These are phyloP conservation scores for Pogoniulus pusillus DNA, from an alignment of 2,797 vertebrate species.

Conservation along the genomic window DNA sequence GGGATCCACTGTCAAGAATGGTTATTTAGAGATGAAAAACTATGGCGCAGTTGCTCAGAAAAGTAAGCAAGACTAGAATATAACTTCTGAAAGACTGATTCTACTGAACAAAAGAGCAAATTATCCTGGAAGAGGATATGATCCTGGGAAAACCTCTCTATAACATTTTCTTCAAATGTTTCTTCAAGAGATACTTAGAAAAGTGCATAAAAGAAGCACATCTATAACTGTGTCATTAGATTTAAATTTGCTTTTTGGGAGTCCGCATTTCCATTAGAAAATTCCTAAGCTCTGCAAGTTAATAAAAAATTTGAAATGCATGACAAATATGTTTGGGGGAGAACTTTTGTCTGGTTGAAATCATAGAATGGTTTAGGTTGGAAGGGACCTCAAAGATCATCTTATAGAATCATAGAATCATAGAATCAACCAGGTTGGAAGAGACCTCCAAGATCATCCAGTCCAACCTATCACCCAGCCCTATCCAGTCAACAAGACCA, in stretches of 20 bases:
- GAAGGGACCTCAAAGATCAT: no score
- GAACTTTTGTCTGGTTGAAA: not conserved
- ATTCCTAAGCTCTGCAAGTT: not conserved
- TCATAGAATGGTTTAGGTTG: no score
- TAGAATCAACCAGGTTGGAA: no score
- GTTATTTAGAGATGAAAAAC: not conserved
- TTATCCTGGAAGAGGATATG: not conserved
- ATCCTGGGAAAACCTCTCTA: not conserved
- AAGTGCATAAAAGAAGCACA: accelerated
- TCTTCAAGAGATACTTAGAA: not conserved
- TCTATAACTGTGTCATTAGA: not conserved
- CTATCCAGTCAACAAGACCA: no score
- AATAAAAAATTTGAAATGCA: not conserved
- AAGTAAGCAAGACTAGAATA: not conserved
- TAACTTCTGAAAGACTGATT: not conserved
- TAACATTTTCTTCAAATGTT: not conserved
- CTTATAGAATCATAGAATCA: no score
- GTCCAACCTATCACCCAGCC: no score
- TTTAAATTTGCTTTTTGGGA: not conserved
- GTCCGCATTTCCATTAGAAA: not conserved
- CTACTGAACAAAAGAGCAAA: not conserved
- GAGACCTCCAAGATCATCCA: no score
- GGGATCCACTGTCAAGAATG: not conserved
- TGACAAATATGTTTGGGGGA: not conserved
- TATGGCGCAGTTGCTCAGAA: not conserved